Base-by-base conservation (phyloP, 2,888 invertebrate genomes). In the Drosophila algonquin region DNA sequence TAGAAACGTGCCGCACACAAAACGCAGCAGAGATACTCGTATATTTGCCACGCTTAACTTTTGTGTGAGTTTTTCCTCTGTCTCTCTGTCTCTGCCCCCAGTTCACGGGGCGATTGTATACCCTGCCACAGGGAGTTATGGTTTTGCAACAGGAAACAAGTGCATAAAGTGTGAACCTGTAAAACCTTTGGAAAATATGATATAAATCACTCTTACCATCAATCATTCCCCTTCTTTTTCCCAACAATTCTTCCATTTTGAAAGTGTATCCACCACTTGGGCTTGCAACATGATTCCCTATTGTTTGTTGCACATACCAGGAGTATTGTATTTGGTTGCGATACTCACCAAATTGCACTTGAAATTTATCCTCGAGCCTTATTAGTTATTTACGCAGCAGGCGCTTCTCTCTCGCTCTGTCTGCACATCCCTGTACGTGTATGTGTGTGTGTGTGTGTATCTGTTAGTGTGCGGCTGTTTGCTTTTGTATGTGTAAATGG, bases 341-440 rank as follows among this genome's bases (percentile, higher is more conserved):
- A 62, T 64, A 57, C 54, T 75, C 74, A 55, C 88, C 65, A 87
- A 82, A 82, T 87, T 87, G 82, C 61, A 67, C 68, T 73, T 53
- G 67, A 79, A 85, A 87, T 79, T 63, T 87, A 83, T 81, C 70
- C 81, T 56, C 55, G 60, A 75, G 80, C 80, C 88, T 85, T 83
- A 82, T 87, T 82, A 85, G 88, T 87, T 87, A 87, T 87, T 78
- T 80, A 81, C 82, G 65, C 84, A 80, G 78, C 80, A 83, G 80
- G 80, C 75, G 57, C 65, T 18, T 1, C 18, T 18, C 18, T 40
- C 35, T 9, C 14, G 10, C 54, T 24, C n/a, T 16, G 24, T 14
- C 47, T 9, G 51, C 45, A 56, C 51, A 9, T 35, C 16, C 56
- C 32, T 21, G 16, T 8, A n/a, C 48, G 18, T 63, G 27, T 8